Evolutionary conservation across 2,888 invertebrate species (phyloP).

Genomic region (Argynnis bischoffii): DNA sequence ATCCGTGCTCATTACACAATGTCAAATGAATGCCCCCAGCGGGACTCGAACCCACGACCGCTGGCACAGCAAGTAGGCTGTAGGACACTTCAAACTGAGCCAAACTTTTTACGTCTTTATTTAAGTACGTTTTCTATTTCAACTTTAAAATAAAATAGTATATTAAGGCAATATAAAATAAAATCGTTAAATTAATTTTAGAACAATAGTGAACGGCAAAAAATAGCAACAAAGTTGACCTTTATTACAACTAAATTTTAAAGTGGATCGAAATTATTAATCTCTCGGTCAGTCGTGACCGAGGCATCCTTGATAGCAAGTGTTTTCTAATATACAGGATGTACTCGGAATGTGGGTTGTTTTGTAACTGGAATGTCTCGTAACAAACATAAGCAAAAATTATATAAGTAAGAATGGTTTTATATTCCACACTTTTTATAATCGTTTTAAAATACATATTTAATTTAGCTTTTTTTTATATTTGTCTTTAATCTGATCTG

Average conservation of each 20-base stretch:
- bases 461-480: no score
- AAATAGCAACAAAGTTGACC: conserved; percentile 37
- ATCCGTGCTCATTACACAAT: no score
- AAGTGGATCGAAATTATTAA: conserved; percentile 33
- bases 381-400: not conserved
- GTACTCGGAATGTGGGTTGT: conserved; percentile 62
- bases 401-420: not conserved
- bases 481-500: no score
- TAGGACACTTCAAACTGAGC: no score
- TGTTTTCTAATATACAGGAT: conserved; percentile 56
- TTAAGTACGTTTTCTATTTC: not conserved
- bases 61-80: no score
- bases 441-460: no score
- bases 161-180: not conserved
- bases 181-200: not conserved
- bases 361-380: conserved; percentile 49
- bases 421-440: not conserved
- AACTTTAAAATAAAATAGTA: not conserved
- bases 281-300: conserved; percentile 48
- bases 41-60: no score
- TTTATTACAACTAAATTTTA: conserved; percentile 46
- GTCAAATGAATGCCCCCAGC: no score
- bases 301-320: conserved; percentile 56
- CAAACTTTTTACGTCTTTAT: not conserved
- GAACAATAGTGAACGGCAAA: conserved; percentile 24